phyloP scores from a whole-genome alignment of 2,888 invertebrate genomes.

The Drosophila peninsularis region DNA sequence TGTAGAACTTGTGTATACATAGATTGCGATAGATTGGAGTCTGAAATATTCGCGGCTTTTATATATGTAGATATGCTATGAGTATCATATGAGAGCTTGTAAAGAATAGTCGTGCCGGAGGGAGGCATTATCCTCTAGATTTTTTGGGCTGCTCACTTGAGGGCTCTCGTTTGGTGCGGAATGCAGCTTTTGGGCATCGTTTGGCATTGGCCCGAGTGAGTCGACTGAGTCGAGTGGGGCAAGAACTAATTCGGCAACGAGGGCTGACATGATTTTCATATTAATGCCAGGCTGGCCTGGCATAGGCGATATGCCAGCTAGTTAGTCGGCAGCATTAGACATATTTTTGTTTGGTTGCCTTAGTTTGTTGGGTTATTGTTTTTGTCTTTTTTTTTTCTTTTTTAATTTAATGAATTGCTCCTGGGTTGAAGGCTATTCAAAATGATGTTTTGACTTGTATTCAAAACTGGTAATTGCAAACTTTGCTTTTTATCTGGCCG shows the following conservation, averaged over 20 bases:
- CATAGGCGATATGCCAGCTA: conserved; percentile 36
- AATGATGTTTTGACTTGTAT: conserved; percentile 33
- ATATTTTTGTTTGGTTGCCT: conserved; percentile 2
- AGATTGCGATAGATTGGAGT: too few species aligned
- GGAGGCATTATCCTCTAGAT: conserved; percentile 27
- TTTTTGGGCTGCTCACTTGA: conserved; percentile 34
- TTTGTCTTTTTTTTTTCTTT: neutral
- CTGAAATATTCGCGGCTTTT: too few species aligned
- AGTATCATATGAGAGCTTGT: too few species aligned
- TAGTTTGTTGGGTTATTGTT: neutral
- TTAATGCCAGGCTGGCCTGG: conserved; percentile 38
- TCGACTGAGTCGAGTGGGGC: neutral
- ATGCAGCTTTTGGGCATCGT: conserved; percentile 23
- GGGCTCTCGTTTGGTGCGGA: conserved; percentile 31
- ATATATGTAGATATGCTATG: too few species aligned
- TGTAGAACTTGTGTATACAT: too few species aligned
- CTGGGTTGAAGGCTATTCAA: conserved; percentile 39
- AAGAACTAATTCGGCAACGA: conserved; percentile 56
- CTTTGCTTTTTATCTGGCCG: conserved; percentile 44
- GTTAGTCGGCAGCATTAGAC: conserved; percentile 37
- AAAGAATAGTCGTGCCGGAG: too few species aligned
- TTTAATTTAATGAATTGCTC: conserved; percentile 28
- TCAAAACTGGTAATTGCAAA: conserved; percentile 28
- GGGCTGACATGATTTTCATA: conserved; percentile 56
- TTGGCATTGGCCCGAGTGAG: neutral